Percentiles rank a stretch among this genome's conserved stretches.
Conservation (phyloP, 1,140 invertebrate species). For the Lepidurus arcticus region DNA sequence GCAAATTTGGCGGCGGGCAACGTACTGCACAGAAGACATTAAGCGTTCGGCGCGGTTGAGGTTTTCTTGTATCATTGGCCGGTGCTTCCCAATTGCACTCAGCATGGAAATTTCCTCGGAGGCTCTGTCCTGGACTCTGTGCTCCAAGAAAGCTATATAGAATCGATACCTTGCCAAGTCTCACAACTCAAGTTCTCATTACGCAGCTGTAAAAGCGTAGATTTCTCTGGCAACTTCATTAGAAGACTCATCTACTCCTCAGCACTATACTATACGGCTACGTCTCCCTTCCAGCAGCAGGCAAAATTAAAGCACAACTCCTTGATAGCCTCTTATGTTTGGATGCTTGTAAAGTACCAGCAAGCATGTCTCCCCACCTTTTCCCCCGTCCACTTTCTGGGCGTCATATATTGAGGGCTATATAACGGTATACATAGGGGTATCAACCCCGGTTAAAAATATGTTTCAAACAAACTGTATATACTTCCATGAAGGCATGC, state of each 20-base stretch:
- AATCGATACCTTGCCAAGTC: conserved; percentile 11
- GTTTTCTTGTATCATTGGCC: too few species aligned
- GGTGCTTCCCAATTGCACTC: too few species aligned
- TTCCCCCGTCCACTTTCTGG: too few species aligned
- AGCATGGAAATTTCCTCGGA: background rate
- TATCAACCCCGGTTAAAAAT: background rate
- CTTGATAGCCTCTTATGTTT: too few species aligned
- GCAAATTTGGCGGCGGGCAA: background rate
- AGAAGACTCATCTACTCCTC: background rate
- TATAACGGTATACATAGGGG: too few species aligned
- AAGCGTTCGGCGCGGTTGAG: too few species aligned
- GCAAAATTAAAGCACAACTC: too few species aligned
- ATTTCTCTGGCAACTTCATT: conserved; percentile 1
- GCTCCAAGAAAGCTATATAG: background rate
- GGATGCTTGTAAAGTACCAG: too few species aligned
- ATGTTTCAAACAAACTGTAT: background rate
- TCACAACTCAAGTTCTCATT: background rate
- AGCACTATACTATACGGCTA: background rate
- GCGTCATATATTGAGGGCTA: too few species aligned
- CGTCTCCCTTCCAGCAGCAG: background rate
- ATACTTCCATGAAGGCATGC: background rate
- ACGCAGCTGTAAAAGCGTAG: conserved; percentile 13
- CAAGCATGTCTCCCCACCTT: too few species aligned
- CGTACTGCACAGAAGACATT: too few species aligned
- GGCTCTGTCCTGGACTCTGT: background rate